Evolutionary conservation across 2,888 invertebrate species (phyloP), one percentile per base, ranked within the genome.

Genomic region (Catocala nupta): DNA sequence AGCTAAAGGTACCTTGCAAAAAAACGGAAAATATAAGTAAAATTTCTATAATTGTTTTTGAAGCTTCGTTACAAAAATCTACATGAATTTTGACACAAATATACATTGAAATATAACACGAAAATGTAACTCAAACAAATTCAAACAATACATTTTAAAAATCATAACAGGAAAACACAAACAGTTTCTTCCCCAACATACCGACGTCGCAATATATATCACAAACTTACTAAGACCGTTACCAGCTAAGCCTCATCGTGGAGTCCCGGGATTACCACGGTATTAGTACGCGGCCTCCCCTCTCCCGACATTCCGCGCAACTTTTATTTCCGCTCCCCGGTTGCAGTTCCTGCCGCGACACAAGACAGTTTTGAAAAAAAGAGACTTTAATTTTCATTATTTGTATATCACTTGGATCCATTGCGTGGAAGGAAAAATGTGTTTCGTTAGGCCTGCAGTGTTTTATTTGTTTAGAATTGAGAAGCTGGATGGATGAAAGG

Each of bases 261-360:
- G 44, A 55, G 60, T 60, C 56, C 12, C 42, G 61, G 70, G 59
- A 63, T 75, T 70, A 68, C 70, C 65, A 55, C 52, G 60, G 62
- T 66, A 71, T 75, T 73, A 71, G 47, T 63, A 57, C 52, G 33
- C 43, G 39, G n/a, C 34, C 63, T 34, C 48, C 53, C 42, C 9
- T 4, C 9, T 33, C n/a, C 43, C 54, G 43, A 47, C 49, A 13
- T 53, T 13, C 51, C 70, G 55, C 50, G 45, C 68, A 65, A 74
- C 72, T 72, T 76, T 76, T 76, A 72, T 74, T 70, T 72, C 74
- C 71, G 69, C 48, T 13, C 54, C 55, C 49, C 52, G 55, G 55
- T 36, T 47, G 48, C 52, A 33, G 48, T 60, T 63, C 74, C 66
- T 65, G 61, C 54, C 25, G 54, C 59, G 48, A 12, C 45, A 62